Evolutionary conservation across 2,113 vertebrate genomes (phyloP).

Genomic region (Pseudorhombus dupliciocellatus): DNA sequence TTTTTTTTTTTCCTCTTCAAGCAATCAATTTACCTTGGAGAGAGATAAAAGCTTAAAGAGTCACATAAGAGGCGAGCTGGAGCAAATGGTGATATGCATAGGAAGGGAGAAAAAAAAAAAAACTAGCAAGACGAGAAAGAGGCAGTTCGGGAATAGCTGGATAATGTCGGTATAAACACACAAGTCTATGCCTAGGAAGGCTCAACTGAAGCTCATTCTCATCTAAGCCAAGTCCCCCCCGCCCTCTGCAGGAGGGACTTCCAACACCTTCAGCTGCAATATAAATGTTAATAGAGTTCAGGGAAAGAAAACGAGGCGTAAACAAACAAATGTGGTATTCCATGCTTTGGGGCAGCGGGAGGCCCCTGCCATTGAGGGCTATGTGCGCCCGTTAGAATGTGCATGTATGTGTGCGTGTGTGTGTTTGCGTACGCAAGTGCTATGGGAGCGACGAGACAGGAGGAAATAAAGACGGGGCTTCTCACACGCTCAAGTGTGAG

Average conservation of each 20-base stretch:
- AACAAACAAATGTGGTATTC: conserved; percentile 82
- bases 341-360: conserved; percentile 75
- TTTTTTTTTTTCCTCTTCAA: conserved; percentile 44
- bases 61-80: conserved; percentile 73
- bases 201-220: conserved; percentile 76
- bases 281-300: conserved; percentile 87
- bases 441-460: conserved; percentile 32
- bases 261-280: conserved; percentile 82
- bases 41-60: conserved; percentile 81
- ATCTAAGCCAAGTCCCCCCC: conserved; percentile 71
- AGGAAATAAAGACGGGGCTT: conserved; percentile 60
- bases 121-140: conserved; percentile 60
- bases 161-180: conserved; percentile 77
- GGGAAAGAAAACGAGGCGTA: conserved; percentile 79
- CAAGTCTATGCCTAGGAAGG: conserved; percentile 72
- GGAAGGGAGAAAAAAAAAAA: conserved; percentile 48
- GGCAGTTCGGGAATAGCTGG: conserved; percentile 73
- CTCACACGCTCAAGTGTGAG: conserved; percentile 46
- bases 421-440: conserved; percentile 53
- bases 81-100: conserved; percentile 75
- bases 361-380: conserved; percentile 66
- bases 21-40: conserved; percentile 81
- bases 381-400: conserved; percentile 15
- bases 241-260: conserved; percentile 76
- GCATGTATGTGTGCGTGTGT: conserved; percentile 36